These are phyloP conservation scores for Falco novaeseelandiae DNA, from an alignment of 2,797 vertebrate genomes.

Conservation along the genomic window DNA sequence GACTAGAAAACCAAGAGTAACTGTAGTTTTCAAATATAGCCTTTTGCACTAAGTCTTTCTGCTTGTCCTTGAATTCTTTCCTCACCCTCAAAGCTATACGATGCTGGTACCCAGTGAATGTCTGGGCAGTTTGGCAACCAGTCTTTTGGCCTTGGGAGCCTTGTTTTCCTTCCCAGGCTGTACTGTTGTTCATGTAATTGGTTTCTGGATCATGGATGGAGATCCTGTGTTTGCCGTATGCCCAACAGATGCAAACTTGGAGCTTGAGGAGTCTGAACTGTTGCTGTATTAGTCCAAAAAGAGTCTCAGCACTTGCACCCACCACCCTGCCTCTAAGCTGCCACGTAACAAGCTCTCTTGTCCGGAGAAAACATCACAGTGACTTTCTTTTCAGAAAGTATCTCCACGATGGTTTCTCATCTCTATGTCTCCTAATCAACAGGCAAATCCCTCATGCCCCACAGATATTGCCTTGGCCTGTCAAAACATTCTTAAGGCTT, in stretches of 20 bases:
- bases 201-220: background rate
- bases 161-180: background rate
- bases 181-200: accelerated
- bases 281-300: background rate
- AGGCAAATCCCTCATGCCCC: background rate
- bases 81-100: background rate
- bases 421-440: background rate
- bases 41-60: background rate
- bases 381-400: background rate
- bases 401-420: background rate
- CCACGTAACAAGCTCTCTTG: background rate
- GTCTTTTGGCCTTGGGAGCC: background rate
- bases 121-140: background rate
- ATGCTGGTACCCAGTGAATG: background rate
- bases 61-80: accelerated
- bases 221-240: background rate
- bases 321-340: background rate
- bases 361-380: background rate
- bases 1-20: background rate
- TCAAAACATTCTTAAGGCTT: background rate
- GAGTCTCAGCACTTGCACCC: background rate
- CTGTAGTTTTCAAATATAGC: background rate
- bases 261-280: background rate
- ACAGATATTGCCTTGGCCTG: background rate
- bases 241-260: background rate